Evolutionary conservation across 1,140 invertebrate genomes (phyloP).

Genomic region (Pseudoatta argentina): DNA sequence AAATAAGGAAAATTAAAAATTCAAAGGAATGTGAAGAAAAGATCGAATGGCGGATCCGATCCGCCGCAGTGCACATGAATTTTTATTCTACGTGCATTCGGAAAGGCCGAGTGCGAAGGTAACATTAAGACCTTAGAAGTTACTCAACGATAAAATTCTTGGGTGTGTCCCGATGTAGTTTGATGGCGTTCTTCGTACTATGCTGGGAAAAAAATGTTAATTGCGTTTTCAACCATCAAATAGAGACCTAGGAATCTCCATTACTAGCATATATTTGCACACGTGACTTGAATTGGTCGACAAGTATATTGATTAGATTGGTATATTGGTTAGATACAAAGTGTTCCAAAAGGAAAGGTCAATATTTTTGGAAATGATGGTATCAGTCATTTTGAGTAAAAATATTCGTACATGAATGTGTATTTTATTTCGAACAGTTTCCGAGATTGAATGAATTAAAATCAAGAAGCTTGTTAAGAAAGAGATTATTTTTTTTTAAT

Average conservation of each 20-base stretch:
- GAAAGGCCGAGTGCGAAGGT: constrained; percentile 34
- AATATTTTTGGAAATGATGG: no score
- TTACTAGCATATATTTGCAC: constrained; percentile 4
- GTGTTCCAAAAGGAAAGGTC: no score
- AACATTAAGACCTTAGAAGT: constrained; percentile 37
- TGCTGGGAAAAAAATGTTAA: constrained; percentile 42
- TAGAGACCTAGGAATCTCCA: background rate
- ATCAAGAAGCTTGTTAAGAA: no score
- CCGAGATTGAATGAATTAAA: no score
- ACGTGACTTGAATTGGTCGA: background rate
- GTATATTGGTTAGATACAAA: background rate
- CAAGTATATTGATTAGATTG: constrained; percentile 6
- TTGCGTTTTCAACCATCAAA: constrained; percentile 29
- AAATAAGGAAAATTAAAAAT: background rate
- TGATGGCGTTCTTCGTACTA: constrained; percentile 53
- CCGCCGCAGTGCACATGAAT: background rate
- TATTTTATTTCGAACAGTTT: no score
- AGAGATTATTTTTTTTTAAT: no score
- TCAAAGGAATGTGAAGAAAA: background rate
- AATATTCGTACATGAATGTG: no score
- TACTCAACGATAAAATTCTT: constrained; percentile 81
- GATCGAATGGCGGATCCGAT: background rate
- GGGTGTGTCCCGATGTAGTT: constrained; percentile 78
- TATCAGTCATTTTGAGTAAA: no score
- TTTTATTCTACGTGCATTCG: background rate